A percentile compares a stretch with the other conserved stretches of the same genome.
These are phyloP conservation scores for Ahaetulla prasina DNA, from an alignment of 2,113 vertebrate genomes.

Conservation along the genomic window DNA sequence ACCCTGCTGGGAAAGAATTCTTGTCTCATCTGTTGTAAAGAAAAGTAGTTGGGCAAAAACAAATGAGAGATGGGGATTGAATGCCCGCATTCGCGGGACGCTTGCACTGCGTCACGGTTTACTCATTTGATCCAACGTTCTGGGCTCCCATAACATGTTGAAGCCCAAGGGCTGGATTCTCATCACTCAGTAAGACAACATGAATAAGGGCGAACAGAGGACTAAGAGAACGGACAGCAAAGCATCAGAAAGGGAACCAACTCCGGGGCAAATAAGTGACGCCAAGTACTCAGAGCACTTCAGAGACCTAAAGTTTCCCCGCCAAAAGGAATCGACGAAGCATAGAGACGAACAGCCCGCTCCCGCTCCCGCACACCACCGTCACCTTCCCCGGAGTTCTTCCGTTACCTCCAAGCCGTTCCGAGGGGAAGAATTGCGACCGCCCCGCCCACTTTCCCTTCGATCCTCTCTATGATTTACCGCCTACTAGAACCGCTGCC, in stretches of 20 bases:
- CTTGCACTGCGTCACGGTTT: neutral
- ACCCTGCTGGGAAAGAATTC: neutral
- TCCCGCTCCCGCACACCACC: neutral
- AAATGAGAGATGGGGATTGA: neutral
- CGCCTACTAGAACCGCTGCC: neutral
- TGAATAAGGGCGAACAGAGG: neutral
- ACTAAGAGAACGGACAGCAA: neutral
- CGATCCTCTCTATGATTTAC: neutral
- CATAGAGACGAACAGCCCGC: neutral
- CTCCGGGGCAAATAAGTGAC: fast-evolving
- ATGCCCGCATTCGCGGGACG: neutral
- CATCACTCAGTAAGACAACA: neutral
- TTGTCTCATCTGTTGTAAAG: neutral
- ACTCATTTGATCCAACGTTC: neutral
- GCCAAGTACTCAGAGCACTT: too few relatives aligned
- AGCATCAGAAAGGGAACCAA: neutral
- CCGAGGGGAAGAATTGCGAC: neutral
- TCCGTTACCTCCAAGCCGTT: neutral
- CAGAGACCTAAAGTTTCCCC: neutral
- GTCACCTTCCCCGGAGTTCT: neutral
- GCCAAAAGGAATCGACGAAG: neutral
- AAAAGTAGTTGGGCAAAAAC: neutral
- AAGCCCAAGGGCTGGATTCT: neutral
- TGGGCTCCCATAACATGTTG: neutral
- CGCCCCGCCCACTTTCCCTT: neutral